phyloP scores from a whole-genome alignment of 2,797 vertebrate species.

The Zalophus californianus region DNA sequence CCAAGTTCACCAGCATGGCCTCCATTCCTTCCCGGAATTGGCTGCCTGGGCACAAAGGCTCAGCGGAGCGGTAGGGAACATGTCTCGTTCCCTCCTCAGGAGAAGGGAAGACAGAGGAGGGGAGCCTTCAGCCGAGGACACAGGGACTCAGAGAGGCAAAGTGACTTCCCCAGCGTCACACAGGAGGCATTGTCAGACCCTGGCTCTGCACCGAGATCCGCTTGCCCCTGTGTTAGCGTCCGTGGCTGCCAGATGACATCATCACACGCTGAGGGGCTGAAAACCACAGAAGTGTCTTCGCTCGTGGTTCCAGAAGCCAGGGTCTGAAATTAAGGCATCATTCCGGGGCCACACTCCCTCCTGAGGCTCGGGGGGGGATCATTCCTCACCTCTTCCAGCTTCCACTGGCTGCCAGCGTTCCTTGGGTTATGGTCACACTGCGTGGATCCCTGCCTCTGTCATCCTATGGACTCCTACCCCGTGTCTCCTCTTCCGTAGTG shows the following conservation, averaged over 20 bases:
- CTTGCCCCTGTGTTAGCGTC: accelerated
- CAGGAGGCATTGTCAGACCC: accelerated
- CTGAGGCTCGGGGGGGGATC: accelerated
- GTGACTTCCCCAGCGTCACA: not conserved
- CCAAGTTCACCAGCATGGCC: accelerated
- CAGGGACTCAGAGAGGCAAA: not conserved
- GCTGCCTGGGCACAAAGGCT: accelerated
- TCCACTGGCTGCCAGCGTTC: accelerated
- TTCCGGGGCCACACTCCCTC: not conserved
- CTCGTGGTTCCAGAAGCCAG: accelerated
- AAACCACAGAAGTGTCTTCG: accelerated
- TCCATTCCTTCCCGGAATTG: accelerated
- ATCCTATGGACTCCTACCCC: accelerated
- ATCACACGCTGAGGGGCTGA: accelerated
- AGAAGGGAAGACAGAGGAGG: not conserved
- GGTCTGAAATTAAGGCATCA: accelerated
- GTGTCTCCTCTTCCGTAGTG: accelerated
- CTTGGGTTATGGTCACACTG: accelerated
- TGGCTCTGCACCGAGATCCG: not conserved
- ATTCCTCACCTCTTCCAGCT: not conserved
- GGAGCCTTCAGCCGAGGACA: not conserved
- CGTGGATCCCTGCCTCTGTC: not conserved
- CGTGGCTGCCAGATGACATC: not conserved
- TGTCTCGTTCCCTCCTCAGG: accelerated
- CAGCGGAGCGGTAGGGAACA: accelerated